Conservation (phyloP, 1,140 invertebrate genomes). For the Tyrophagus putrescentiae region DNA sequence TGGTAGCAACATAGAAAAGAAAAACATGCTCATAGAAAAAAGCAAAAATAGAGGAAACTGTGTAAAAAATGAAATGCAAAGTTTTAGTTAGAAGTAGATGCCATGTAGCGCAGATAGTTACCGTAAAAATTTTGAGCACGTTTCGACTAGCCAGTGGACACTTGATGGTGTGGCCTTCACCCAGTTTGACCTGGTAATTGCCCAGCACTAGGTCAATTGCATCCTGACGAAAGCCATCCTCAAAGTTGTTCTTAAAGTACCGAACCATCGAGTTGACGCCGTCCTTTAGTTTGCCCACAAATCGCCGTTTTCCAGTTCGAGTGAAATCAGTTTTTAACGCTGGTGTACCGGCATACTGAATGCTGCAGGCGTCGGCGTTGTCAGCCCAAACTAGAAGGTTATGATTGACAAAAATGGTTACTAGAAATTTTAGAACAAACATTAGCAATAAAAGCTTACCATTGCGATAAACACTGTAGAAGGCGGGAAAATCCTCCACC, state of each 20-base stretch:
- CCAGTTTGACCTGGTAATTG: conserved; percentile 64
- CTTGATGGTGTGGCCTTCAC: conserved; percentile 52
- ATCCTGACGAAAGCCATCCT: conserved; percentile 90
- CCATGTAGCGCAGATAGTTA: conserved; percentile 25
- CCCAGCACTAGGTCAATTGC: conserved; percentile 84
- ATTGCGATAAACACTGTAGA: conserved; percentile 62
- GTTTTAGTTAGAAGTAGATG: not conserved
- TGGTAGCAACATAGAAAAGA: conserved; percentile 63
- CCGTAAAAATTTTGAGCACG: conserved; percentile 66
- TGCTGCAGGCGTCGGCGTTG: conserved; percentile 83
- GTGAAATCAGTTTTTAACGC: conserved; percentile 97
- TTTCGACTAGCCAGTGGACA: conserved; percentile 59
- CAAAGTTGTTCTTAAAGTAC: conserved; percentile 96
- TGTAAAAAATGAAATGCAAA: not conserved
- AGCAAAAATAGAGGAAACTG: conserved; percentile 39
- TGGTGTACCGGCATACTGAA: conserved; percentile 90
- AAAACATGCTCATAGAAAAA: conserved; percentile 73
- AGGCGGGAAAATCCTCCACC: conserved; percentile 45
- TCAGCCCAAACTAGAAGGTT: conserved; percentile 77
- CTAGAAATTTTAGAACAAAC: not conserved
- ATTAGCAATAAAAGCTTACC: conserved; percentile 24
- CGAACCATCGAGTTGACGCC: conserved; percentile 75
- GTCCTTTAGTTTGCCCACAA: conserved; percentile 65
- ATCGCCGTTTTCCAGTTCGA: conserved; percentile 81
- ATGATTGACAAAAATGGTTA: conserved; percentile 14